Evolutionary conservation across 1,140 invertebrate genomes (phyloP).

Genomic region (Calephelis virginiensis): DNA sequence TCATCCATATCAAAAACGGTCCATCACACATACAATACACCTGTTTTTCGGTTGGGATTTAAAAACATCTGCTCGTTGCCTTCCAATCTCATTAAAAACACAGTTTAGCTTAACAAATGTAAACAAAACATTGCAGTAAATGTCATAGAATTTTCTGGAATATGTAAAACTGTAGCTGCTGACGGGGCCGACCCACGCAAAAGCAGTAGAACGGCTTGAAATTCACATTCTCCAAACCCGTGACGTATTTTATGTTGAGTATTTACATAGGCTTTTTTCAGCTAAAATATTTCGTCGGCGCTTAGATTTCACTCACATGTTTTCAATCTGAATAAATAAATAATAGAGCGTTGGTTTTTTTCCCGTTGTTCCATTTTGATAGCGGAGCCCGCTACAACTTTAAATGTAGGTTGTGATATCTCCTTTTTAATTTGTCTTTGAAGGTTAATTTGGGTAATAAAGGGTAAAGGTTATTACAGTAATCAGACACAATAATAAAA

Average conservation of each 20-base stretch:
- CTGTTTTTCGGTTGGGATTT: background rate
- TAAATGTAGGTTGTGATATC: conserved; percentile 22
- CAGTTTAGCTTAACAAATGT: conserved; percentile 8
- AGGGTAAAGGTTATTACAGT: too few relatives aligned
- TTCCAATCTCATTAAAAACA: background rate
- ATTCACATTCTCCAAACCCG: conserved; percentile 39
- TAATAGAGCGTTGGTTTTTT: conserved; percentile 31
- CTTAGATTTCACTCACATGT: conserved; percentile 36
- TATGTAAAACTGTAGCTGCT: conserved; percentile 26
- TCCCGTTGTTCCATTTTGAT: conserved; percentile 29
- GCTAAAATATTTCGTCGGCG: conserved; percentile 41
- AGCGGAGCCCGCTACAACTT: conserved; percentile 10
- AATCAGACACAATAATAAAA: too few relatives aligned
- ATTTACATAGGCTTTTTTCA: conserved; percentile 39
- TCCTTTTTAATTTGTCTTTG: conserved; percentile 17
- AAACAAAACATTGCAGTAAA: conserved; percentile 16
- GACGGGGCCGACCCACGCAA: conserved; percentile 28
- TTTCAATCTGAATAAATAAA: conserved; percentile 32
- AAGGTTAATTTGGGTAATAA: too few relatives aligned
- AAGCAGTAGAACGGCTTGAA: conserved; percentile 39
- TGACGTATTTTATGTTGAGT: conserved; percentile 40
- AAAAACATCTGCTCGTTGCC: background rate
- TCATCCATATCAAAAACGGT: too few relatives aligned
- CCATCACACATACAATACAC: too few relatives aligned
- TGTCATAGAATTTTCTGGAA: conserved; percentile 19